Conservation (phyloP, 1,140 invertebrate genomes). For the Euwallacea similis region DNA sequence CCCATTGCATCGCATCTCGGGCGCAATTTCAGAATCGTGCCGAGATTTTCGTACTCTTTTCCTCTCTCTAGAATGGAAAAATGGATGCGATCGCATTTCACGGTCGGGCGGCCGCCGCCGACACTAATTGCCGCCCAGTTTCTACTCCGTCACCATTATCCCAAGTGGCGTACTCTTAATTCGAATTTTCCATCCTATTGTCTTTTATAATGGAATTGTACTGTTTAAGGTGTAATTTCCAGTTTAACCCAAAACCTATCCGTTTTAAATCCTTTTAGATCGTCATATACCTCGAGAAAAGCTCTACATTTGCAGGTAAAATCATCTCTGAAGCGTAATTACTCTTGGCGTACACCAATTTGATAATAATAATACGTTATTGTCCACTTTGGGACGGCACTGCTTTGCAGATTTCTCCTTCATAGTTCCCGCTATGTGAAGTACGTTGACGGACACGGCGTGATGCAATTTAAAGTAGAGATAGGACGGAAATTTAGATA, state of each 20-base stretch:
- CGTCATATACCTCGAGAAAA: too few relatives aligned
- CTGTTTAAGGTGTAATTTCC: too few relatives aligned
- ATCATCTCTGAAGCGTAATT: too few relatives aligned
- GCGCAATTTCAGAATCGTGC: constrained; percentile 33
- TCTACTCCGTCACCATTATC: constrained; percentile 20
- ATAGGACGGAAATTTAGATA: constrained; percentile 21
- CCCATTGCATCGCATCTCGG: constrained; percentile 5
- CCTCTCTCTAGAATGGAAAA: constrained; percentile 26
- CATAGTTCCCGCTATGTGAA: constrained; percentile 19
- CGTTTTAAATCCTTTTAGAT: too few relatives aligned
- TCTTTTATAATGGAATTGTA: neutral
- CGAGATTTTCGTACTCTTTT: constrained; percentile 17
- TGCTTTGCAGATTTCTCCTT: constrained; percentile 15
- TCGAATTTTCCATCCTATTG: neutral
- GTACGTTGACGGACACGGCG: constrained; percentile 26
- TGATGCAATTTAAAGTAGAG: constrained; percentile 32
- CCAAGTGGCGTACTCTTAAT: constrained; percentile 4
- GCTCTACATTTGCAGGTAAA: too few relatives aligned
- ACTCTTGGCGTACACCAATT: too few relatives aligned
- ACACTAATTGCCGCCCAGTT: constrained; percentile 34
- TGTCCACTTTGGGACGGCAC: neutral
- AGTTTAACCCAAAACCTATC: too few relatives aligned
- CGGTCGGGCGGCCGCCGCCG: constrained; percentile 32
- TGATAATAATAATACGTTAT: too few relatives aligned
- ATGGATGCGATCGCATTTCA: constrained; percentile 33